phyloP scores from a whole-genome alignment of 2,888 invertebrate genomes.

The Cheilosia pagana region DNA sequence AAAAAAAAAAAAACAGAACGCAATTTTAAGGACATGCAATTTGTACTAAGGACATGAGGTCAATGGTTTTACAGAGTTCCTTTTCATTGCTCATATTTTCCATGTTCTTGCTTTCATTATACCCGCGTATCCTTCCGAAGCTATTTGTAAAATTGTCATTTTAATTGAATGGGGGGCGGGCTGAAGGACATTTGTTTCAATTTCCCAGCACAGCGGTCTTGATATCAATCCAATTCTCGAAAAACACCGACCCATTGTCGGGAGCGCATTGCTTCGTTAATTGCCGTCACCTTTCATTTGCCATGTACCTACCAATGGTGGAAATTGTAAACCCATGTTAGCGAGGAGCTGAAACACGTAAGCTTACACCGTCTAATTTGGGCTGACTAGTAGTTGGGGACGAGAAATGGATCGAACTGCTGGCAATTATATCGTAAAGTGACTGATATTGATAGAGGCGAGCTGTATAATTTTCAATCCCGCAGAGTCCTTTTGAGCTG shows the following conservation, averaged over 20 bases:
- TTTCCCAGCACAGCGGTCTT: slow-evolving; percentile 25
- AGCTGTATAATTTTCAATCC: slow-evolving; percentile 35
- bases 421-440: slow-evolving; percentile 26
- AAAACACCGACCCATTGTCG: slow-evolving; percentile 45
- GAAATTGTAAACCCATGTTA: slow-evolving; percentile 20
- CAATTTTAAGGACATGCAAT: slow-evolving; percentile 70
- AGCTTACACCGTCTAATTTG: slow-evolving; percentile 42
- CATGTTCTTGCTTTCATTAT: slow-evolving; percentile 63
- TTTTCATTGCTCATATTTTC: slow-evolving; percentile 52
- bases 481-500: slow-evolving; percentile 33
- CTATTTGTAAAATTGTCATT: slow-evolving; percentile 70
- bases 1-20: slow-evolving; percentile 14
- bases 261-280: slow-evolving; percentile 43
- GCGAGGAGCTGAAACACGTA: slow-evolving; percentile 7
- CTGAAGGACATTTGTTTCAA: slow-evolving; percentile 61
- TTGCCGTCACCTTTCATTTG: slow-evolving; percentile 58
- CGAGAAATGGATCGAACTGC: slow-evolving; percentile 11
- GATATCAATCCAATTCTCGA: slow-evolving; percentile 54
- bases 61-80: slow-evolving; percentile 61
- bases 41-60: slow-evolving; percentile 66
- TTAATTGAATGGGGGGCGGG: slow-evolving; percentile 59
- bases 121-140: slow-evolving; percentile 39
- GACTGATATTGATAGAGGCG: slow-evolving; percentile 34
- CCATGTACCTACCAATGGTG: too few species aligned
- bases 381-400: not conserved